A percentile compares a stretch with the other conserved stretches of the same genome.
Evolutionary conservation across 2,888 invertebrate species (phyloP).

Genomic region (Conops quadrifasciatus): DNA sequence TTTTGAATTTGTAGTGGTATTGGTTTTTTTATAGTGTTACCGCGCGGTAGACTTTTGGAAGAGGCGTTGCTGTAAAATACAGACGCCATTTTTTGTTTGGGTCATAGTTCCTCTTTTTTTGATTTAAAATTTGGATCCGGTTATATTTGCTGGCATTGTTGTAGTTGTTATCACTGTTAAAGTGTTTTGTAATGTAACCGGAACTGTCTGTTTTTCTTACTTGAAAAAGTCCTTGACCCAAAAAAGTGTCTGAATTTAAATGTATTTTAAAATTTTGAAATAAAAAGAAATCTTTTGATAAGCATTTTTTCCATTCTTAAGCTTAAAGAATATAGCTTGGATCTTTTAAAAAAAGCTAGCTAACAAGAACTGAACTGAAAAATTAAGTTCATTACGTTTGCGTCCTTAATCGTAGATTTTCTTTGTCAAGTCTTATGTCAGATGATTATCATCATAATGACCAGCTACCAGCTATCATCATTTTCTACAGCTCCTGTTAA

Average conservation of each 20-base stretch:
- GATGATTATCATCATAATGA: too few species aligned
- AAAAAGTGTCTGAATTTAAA: neutral
- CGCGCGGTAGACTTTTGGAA: constrained; percentile 1
- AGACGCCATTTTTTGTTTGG: constrained; percentile 56
- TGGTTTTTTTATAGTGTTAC: constrained; percentile 15
- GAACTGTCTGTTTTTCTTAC: neutral
- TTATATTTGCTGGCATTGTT: neutral
- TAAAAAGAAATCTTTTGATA: too few species aligned
- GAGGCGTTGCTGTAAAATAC: constrained; percentile 45
- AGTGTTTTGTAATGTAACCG: neutral
- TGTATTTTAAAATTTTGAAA: too few species aligned
- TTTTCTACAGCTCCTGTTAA: too few species aligned
- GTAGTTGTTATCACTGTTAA: neutral
- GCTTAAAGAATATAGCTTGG: too few species aligned
- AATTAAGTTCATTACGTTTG: too few species aligned
- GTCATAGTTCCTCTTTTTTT: neutral
- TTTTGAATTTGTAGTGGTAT: constrained; percentile 38
- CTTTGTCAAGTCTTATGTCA: too few species aligned
- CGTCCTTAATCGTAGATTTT: too few species aligned
- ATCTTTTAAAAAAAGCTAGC: too few species aligned
- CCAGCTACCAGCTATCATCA: too few species aligned
- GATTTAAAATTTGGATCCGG: neutral
- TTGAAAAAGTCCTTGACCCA: constrained; percentile 19
- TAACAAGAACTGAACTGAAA: too few species aligned
- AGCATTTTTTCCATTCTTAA: too few species aligned